Evolutionary conservation across 2,888 invertebrate species (phyloP).

Genomic region (Pristionchus maxplancki): DNA sequence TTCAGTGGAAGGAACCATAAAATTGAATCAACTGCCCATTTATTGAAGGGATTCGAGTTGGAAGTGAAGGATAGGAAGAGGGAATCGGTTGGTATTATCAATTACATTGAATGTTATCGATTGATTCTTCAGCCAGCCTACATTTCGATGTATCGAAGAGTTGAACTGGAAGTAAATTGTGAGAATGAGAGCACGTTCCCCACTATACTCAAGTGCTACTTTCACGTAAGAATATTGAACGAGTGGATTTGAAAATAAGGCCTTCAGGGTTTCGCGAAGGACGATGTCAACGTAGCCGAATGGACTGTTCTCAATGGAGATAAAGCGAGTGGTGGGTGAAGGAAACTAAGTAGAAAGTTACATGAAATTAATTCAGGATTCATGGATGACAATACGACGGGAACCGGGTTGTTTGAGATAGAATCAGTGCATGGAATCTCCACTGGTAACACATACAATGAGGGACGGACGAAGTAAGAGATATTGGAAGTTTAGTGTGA

Average conservation of each 20-base stretch:
- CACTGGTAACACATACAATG: background rate
- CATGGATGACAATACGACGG: slow-evolving; percentile 17
- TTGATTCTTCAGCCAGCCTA: background rate
- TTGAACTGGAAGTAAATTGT: background rate
- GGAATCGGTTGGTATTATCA: background rate
- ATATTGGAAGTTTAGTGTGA: background rate
- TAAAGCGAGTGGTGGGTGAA: background rate
- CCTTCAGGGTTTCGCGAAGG: background rate
- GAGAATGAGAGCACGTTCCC: background rate
- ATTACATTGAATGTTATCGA: too few relatives aligned
- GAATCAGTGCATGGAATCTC: background rate
- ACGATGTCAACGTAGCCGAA: background rate
- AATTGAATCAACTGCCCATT: background rate
- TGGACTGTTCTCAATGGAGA: background rate
- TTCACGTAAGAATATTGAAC: background rate
- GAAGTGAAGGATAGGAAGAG: background rate
- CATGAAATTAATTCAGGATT: background rate
- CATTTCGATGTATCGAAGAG: background rate
- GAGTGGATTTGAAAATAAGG: background rate
- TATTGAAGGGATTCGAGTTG: background rate
- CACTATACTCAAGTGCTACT: background rate
- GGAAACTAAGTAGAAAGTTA: too few relatives aligned
- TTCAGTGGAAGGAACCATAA: slow-evolving; percentile 17
- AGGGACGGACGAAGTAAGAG: background rate
- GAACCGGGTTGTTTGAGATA: background rate